Percentiles rank a stretch among this genome's conserved stretches.
Evolutionary conservation across 2,113 vertebrate genomes (phyloP).

Genomic region (Triplophysa dalaica): DNA sequence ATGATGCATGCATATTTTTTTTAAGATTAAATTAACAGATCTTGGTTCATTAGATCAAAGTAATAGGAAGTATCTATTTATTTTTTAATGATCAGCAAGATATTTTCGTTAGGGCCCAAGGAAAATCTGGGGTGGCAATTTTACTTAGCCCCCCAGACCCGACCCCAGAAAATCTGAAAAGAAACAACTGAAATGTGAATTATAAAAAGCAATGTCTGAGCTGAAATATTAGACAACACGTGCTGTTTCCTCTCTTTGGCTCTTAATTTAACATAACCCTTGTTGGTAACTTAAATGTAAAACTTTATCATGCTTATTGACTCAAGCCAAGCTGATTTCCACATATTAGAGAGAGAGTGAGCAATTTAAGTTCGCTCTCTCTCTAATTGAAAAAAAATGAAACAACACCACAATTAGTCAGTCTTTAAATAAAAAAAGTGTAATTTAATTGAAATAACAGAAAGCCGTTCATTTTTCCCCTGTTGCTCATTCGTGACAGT

Average conservation of each 20-base stretch:
- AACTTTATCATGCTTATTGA: not conserved
- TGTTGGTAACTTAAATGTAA: not conserved
- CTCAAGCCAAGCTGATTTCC: not conserved
- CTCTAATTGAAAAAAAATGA: constrained; percentile 8
- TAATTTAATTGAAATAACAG: not conserved
- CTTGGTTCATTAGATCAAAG: no score
- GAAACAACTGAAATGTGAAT: no score
- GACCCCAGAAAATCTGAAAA: no score
- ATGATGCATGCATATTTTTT: no score
- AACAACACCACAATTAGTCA: constrained; percentile 6
- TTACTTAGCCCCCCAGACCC: no score
- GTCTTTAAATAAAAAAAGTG: not conserved
- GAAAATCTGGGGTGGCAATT: no score
- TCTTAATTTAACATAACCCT: not conserved
- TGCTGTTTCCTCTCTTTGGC: not conserved
- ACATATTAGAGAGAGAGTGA: not conserved
- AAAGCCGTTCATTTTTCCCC: not conserved
- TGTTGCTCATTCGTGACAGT: not conserved
- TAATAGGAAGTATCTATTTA: no score
- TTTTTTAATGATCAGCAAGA: no score
- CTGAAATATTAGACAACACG: not conserved
- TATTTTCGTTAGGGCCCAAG: no score
- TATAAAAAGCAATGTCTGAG: no score
- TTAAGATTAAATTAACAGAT: no score
- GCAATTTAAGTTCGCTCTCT: not conserved